A percentile compares a stretch with the other conserved stretches of the same genome.
Conservation (phyloP, 2,888 invertebrate species). For the Oxyscelio sp. region DNA sequence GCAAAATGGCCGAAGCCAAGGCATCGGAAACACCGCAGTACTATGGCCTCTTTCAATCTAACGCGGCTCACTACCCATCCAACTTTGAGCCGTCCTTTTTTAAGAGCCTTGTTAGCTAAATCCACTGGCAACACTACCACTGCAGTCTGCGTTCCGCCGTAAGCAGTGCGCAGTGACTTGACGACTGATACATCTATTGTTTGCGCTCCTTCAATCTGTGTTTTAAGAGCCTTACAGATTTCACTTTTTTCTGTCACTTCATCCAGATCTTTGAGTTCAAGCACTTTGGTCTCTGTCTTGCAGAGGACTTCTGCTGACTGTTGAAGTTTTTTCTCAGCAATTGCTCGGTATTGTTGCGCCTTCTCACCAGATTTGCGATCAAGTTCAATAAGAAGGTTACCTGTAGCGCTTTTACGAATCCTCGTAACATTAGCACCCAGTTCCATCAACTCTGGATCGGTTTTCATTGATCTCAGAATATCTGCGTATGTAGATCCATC, state of each 20-base stretch:
- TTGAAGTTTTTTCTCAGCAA: slow-evolving; percentile 9
- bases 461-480: too few relatives aligned
- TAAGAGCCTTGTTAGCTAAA: slow-evolving; percentile 2
- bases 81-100: slow-evolving; percentile 6
- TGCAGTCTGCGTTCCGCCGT: slow-evolving; percentile 23
- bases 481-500: too few relatives aligned
- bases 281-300: not conserved
- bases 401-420: too few relatives aligned
- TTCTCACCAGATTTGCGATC: slow-evolving; percentile 5
- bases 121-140: slow-evolving; percentile 12
- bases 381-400: slow-evolving; percentile 13
- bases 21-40: slow-evolving; percentile 5
- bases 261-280: slow-evolving; percentile 28
- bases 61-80: slow-evolving; percentile 40
- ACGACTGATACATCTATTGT: not conserved
- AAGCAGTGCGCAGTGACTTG: slow-evolving; percentile 28
- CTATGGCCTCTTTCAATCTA: not conserved
- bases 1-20: slow-evolving; percentile 32
- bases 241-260: slow-evolving; percentile 25
- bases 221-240: slow-evolving; percentile 3
- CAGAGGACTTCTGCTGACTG: not conserved
- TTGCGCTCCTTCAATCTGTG: not conserved
- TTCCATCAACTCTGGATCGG: too few relatives aligned
- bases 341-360: not conserved
- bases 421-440: too few relatives aligned